Evolutionary conservation across 2,113 vertebrate genomes (phyloP).

Genomic region (Electrona antarctica): DNA sequence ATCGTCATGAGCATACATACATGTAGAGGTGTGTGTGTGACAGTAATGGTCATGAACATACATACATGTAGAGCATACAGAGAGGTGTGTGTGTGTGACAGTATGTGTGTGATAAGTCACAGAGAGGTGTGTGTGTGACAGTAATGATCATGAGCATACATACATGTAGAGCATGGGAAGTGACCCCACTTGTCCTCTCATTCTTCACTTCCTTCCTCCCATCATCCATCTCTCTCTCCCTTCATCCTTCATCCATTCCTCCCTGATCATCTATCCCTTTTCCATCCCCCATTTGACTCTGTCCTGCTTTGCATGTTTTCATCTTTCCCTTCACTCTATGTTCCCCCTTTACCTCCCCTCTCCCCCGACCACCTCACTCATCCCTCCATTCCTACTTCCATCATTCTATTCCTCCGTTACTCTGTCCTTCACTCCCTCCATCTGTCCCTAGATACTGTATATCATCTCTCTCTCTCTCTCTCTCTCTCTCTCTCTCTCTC

Average conservation of each 20-base stretch:
- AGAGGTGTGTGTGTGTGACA: no score
- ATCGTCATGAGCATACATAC: no score
- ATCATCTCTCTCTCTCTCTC: no score
- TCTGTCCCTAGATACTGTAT: neutral
- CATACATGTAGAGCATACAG: no score
- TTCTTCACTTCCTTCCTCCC: constrained; percentile 18
- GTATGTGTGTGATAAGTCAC: no score
- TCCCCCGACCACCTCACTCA: neutral
- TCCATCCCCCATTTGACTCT: constrained; percentile 17
- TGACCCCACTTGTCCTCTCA: constrained; percentile 19
- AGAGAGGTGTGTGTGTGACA: no score
- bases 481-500: neutral
- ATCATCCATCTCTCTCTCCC: neutral
- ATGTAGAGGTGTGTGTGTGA: no score
- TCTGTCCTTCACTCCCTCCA: neutral
- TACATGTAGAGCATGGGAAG: constrained; percentile 29
- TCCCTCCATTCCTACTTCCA: constrained; percentile 5
- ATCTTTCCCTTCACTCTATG: neutral
- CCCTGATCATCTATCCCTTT: constrained; percentile 13
- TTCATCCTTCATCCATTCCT: neutral
- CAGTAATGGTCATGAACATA: no score
- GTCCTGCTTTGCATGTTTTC: constrained; percentile 6
- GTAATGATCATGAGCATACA: no score
- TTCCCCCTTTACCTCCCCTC: neutral
- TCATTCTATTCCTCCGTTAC: neutral